Conservation (phyloP, 2,113 vertebrate species). For the Daboia siamensis region DNA sequence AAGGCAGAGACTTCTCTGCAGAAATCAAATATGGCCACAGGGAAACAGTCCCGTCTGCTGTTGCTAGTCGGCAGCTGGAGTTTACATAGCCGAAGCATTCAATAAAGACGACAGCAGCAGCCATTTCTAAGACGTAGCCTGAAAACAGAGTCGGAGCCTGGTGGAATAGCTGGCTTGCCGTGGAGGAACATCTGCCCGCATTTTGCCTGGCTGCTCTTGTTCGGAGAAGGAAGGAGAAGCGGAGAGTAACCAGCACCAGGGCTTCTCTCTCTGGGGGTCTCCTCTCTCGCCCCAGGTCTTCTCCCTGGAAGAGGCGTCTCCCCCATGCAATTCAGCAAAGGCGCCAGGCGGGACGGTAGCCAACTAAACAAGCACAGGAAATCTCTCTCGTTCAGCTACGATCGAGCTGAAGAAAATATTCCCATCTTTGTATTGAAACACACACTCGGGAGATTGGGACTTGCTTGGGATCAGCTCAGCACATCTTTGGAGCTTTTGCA, state of each 20-base stretch:
- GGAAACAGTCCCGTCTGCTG: slow-evolving; percentile 31
- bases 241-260: not conserved
- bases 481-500: not conserved
- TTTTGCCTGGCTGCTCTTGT: not conserved
- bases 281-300: not conserved
- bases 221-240: not conserved
- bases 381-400: not conserved
- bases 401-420: not conserved
- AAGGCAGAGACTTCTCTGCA: not conserved
- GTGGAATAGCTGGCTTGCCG: no score
- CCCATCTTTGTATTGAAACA: not conserved
- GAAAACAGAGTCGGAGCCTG: not conserved
- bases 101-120: slow-evolving; percentile 24
- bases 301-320: not conserved
- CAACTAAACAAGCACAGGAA: not conserved
- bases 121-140: not conserved
- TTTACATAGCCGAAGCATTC: slow-evolving; percentile 36
- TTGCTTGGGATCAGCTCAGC: not conserved
- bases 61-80: slow-evolving; percentile 19
- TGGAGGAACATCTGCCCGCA: not conserved
- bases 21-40: slow-evolving; percentile 26
- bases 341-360: not conserved
- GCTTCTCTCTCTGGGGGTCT: not conserved
- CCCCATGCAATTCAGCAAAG: not conserved
- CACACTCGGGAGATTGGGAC: not conserved